Evolutionary conservation across 1,140 invertebrate species (phyloP), one percentile per base, ranked within the genome.

Genomic region (Papilio helenus): DNA sequence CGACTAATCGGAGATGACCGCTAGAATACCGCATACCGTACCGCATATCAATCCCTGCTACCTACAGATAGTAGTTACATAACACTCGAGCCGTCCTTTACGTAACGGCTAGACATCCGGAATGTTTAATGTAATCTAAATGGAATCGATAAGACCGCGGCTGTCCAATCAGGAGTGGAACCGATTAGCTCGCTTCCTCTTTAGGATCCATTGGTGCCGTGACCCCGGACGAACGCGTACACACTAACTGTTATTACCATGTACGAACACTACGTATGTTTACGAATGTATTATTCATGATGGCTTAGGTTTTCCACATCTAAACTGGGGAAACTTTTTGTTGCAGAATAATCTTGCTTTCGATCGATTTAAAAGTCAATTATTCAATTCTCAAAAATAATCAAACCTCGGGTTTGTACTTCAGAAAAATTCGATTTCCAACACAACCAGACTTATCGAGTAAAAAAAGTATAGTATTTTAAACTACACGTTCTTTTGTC

Each of bases 61-160:
- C n/a, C 51, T 55, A 61, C 58, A 26, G 18, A 29, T 26, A 14
- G 10, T 61, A 61, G 26, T 68, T 68, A 68, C 26, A 68, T 68
- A 68, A 68, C 26, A 68, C 29, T 68, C 61, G 26, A 68, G 61
- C 61, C 20, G 58, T 65, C 58, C 61, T 68, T 68, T 68, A 68
- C 61, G 26, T 68, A 68, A 68, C 26, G 10, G 61, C 14, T 29
- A 68, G 61, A 68, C 61, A 68, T 68, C 61, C 61, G 61, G 26
- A 29, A 68, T 68, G 26, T 68, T 68, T 1, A 61, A 61, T 61
- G 58, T 68, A 68, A 68, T 68, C 61, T 68, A 68, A 68, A 20
- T 23, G n/a, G 61, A 34, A 29, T 68, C 61, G 61, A 68, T 68
- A 68, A 68, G 26, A 29, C 61, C 26, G 23, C 61, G 26, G 61